Conservation (phyloP, 2,888 invertebrate species). For the Thereva unica region DNA sequence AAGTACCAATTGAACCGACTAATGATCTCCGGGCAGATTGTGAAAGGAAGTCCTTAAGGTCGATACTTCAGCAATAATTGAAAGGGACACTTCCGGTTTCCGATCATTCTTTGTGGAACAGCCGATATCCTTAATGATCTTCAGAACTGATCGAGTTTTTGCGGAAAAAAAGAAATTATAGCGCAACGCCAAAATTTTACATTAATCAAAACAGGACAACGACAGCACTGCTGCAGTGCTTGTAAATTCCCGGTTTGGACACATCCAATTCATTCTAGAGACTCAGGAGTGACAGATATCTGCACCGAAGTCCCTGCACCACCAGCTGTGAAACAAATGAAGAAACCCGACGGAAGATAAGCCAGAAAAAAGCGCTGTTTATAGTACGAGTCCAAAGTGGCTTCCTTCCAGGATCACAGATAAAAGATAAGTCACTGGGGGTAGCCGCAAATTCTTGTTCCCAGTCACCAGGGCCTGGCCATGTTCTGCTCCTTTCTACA, state of each 20-base stretch:
- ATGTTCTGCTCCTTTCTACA: slow-evolving; percentile 2
- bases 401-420: slow-evolving; percentile 4
- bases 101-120: too few species aligned
- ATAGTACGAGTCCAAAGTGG: slow-evolving; percentile 16
- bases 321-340: slow-evolving; percentile 36
- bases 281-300: neutral
- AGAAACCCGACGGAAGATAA: slow-evolving; percentile 16
- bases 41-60: too few species aligned
- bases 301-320: slow-evolving; percentile 12
- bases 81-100: too few species aligned
- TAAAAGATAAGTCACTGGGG: slow-evolving; percentile 31
- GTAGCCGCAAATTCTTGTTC: slow-evolving; percentile 27
- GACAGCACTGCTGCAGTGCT: too few species aligned
- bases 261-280: neutral
- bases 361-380: slow-evolving; percentile 13
- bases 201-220: too few species aligned
- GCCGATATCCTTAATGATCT: too few species aligned
- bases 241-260: too few species aligned
- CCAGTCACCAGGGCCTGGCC: slow-evolving; percentile 11
- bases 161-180: too few species aligned
- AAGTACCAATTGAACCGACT: slow-evolving; percentile 4
- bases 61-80: too few species aligned
- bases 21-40: slow-evolving; percentile 3
- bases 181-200: too few species aligned
- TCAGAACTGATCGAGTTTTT: too few species aligned